A percentile compares a stretch with the other conserved stretches of the same genome.
phyloP scores from a whole-genome alignment of 2,113 vertebrate species.

The Elephantulus edwardii region DNA sequence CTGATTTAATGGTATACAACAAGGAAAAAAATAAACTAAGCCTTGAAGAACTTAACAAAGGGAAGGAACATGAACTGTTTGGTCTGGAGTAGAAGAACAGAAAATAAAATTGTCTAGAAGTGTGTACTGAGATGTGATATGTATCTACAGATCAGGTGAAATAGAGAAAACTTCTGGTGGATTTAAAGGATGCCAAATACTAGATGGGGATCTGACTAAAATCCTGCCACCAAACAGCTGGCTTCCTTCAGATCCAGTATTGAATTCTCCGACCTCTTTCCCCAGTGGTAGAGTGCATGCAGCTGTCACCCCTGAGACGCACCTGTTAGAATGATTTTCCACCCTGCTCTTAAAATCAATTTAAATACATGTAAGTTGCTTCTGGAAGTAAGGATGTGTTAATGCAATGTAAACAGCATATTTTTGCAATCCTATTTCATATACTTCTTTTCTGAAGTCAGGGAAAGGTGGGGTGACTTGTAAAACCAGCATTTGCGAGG shows the following conservation, averaged over 20 bases:
- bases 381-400: slow-evolving; percentile 9
- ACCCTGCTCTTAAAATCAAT: slow-evolving; percentile 28
- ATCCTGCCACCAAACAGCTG: not conserved
- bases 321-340: slow-evolving; percentile 31
- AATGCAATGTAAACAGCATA: not conserved
- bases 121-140: not conserved
- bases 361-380: not conserved
- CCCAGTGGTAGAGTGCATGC: not conserved
- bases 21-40: no score
- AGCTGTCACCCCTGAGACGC: not conserved
- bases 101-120: not conserved
- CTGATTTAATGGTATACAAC: no score
- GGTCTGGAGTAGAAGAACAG: not conserved
- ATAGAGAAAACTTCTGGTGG: accelerated
- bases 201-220: not conserved
- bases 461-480: not conserved
- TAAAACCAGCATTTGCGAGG: not conserved
- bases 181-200: not conserved
- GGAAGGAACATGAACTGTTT: not conserved
- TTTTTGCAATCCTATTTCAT: slow-evolving; percentile 32
- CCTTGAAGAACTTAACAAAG: not conserved
- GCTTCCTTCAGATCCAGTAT: not conserved
- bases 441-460: not conserved
- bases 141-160: not conserved
- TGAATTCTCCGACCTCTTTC: slow-evolving; percentile 1